These are phyloP conservation scores for Nudaria mundana DNA, from an alignment of 2,888 invertebrate species.

Conservation along the genomic window DNA sequence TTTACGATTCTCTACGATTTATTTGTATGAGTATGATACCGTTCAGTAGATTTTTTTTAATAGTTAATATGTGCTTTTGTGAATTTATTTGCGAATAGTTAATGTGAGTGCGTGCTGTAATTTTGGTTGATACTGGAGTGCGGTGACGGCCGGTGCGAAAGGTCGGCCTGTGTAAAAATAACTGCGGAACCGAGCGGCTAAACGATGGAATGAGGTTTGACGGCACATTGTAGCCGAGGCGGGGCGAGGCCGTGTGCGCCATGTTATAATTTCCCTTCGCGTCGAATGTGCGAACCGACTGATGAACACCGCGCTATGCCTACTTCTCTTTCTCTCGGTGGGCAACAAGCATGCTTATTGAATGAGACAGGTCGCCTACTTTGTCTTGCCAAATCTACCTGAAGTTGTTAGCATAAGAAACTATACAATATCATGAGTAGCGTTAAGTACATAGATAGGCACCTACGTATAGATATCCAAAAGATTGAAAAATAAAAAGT, in stretches of 20 bases:
- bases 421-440: conserved; percentile 14
- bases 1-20: conserved; percentile 33
- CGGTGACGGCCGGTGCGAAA: conserved; percentile 79
- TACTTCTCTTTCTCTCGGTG: conserved; percentile 72
- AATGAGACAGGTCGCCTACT: conserved; percentile 41
- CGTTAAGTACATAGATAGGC: conserved; percentile 3
- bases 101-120: conserved; percentile 70
- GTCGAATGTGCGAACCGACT: conserved; percentile 75
- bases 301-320: conserved; percentile 66
- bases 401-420: conserved; percentile 16
- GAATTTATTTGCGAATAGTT: conserved; percentile 36
- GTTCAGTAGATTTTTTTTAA: conserved; percentile 15
- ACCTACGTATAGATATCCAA: not conserved
- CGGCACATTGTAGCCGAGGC: conserved; percentile 79
- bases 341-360: conserved; percentile 51
- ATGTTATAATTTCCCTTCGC: conserved; percentile 79
- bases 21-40: conserved; percentile 22
- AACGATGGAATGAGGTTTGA: conserved; percentile 80
- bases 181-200: conserved; percentile 80
- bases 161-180: conserved; percentile 81
- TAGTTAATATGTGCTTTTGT: conserved; percentile 26
- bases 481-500: not conserved
- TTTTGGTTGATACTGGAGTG: conserved; percentile 65
- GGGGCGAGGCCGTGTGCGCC: conserved; percentile 79
- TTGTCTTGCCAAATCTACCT: conserved; percentile 24